A percentile compares a stretch with the other conserved stretches of the same genome.
Evolutionary conservation across 2,797 vertebrate genomes (phyloP).

Genomic region (Peromyscus melanophrys): DNA sequence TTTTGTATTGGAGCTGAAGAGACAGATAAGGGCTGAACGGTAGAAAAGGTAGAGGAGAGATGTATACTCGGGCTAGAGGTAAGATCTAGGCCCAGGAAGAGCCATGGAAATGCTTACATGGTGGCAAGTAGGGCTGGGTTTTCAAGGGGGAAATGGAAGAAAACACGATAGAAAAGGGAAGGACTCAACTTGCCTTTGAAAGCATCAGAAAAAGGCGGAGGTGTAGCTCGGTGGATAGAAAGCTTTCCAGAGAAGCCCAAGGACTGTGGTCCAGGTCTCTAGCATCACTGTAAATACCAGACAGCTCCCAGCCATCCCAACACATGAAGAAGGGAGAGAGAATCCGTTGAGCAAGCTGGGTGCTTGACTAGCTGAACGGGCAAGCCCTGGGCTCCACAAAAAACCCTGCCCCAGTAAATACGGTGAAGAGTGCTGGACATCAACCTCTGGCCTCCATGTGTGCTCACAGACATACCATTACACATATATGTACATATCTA

Average conservation of each 20-base stretch:
- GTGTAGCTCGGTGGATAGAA: background rate
- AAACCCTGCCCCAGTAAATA: background rate
- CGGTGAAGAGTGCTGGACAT: background rate
- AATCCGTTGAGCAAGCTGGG: background rate
- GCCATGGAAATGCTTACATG: background rate
- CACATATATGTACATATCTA: background rate
- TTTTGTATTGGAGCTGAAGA: too few species aligned
- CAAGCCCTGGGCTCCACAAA: background rate
- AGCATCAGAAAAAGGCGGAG: background rate
- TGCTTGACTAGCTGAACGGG: background rate
- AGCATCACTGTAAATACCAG: background rate
- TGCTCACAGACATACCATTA: background rate
- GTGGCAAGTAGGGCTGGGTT: background rate
- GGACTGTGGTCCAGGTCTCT: too few species aligned
- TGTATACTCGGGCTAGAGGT: background rate
- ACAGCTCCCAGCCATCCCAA: background rate
- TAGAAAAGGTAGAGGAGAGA: background rate
- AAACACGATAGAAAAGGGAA: constrained; percentile 24
- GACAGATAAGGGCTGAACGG: background rate
- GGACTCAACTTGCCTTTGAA: background rate
- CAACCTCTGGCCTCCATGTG: background rate
- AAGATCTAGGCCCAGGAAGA: background rate
- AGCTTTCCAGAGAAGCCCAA: background rate
- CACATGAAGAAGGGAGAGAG: background rate
- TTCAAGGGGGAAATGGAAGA: background rate